These are phyloP conservation scores for Seriola rivoliana DNA, from an alignment of 2,113 vertebrate species.

Conservation along the genomic window DNA sequence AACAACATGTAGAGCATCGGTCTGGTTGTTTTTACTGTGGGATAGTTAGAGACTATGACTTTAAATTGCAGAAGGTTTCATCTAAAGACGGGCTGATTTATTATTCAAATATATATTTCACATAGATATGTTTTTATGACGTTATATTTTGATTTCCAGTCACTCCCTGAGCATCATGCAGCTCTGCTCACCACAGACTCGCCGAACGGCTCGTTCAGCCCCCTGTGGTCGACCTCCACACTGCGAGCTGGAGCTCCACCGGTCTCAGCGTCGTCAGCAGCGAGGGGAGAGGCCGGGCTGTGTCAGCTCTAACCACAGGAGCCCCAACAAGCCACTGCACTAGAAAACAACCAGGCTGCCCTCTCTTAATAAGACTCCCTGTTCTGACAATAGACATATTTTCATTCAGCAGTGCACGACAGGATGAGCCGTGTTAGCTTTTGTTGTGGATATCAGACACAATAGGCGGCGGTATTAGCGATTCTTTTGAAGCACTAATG, in stretches of 20 bases:
- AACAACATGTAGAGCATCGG: no score
- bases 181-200: not conserved
- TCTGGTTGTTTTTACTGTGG: no score
- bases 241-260: not conserved
- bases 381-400: not conserved
- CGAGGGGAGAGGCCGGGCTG: not conserved
- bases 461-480: not conserved
- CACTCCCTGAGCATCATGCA: not conserved
- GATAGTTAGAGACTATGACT: no score
- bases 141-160: not conserved
- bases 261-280: not conserved
- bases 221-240: constrained; percentile 26
- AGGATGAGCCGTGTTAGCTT: not conserved
- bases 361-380: not conserved
- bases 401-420: not conserved
- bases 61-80: not conserved
- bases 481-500: constrained; percentile 18
- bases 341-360: not conserved
- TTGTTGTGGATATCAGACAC: not conserved
- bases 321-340: not conserved
- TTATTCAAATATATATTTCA: not conserved
- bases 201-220: constrained; percentile 53
- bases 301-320: not conserved
- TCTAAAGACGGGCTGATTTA: not conserved
- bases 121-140: not conserved